phyloP scores from a whole-genome alignment of 2,113 vertebrate genomes.

The Mesitornis unicolor region DNA sequence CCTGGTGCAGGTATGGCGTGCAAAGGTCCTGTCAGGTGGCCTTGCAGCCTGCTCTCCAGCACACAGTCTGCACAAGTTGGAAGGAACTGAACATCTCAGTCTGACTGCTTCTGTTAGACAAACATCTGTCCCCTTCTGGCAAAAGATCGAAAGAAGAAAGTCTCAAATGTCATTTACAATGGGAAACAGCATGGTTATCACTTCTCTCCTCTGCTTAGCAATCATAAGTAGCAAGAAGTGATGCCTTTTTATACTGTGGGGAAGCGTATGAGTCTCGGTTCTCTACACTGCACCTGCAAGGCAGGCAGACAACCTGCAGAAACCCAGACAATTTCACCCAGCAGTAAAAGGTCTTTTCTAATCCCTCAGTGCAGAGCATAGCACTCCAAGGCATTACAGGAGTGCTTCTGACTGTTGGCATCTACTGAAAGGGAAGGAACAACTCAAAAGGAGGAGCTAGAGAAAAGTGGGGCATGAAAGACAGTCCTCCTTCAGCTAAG shows the following conservation, averaged over 20 bases:
- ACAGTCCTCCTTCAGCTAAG: not conserved
- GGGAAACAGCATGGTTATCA: not conserved
- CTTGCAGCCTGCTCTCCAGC: not conserved
- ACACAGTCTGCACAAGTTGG: not conserved
- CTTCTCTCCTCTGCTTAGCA: not conserved
- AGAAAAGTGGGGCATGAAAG: not conserved
- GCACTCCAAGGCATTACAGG: not conserved
- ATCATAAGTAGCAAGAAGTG: not conserved
- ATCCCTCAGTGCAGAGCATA: rapidly evolving
- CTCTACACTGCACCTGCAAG: not conserved
- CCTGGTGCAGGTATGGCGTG: not conserved
- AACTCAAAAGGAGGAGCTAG: not conserved
- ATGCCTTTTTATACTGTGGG: not conserved
- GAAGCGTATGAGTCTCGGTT: rapidly evolving
- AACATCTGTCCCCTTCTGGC: not conserved
- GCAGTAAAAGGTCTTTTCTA: not conserved
- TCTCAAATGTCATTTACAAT: not conserved
- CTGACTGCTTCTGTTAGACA: not conserved
- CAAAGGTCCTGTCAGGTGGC: not conserved
- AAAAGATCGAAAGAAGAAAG: not conserved
- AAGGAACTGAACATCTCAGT: not conserved
- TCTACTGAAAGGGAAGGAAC: not conserved
- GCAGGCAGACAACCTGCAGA: not conserved
- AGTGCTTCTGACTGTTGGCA: not conserved
- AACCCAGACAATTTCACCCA: not conserved